Base-by-base conservation (phyloP, 2,797 vertebrate species). In the Halcyon smyrnensis region DNA sequence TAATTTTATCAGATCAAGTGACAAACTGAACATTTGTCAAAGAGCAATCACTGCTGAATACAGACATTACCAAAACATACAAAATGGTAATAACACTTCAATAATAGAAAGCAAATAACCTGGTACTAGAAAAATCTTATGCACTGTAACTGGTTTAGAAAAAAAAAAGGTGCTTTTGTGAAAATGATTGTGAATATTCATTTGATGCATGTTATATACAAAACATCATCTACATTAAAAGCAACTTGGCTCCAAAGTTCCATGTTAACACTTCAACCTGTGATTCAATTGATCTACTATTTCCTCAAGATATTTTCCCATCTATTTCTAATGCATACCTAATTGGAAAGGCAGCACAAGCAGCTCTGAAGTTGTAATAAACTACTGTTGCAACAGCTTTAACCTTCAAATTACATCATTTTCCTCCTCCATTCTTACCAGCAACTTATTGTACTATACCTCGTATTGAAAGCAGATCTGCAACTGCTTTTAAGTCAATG, bases 121-220 rank as follows among this genome's bases (percentile, higher is more conserved):
- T 84, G 57, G 91, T 91, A 95, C 87, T 97, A 96, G 88, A 94
- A 94, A 96, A 95, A 79, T 65, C 50, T 39, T 87, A 90, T 54
- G 65, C 27, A 45, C 39, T 95, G 87, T 77, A 94, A 87, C 80
- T 95, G 70, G 64, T 96, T 93, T 92, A 68, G 94, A 96, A 80
- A 97, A 63, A 97, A 97, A 63, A 97, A 98, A 97, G 95, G 90
- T 98, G 88, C 78, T 89, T 95, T 89, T 87, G 90, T 96, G 95
- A 97, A 97, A 97, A 91, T 71, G 80, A 96, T 68, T 96, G 93
- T 89, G 95, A 97, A 94, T 96, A 95, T 89, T 93, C 85, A 91
- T 89, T 86, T 96, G 92, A 96, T 95, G 94, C 74, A 83, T 87
- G 89, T 94, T 97, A 97, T 97, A 87, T 97, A 98, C 96, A 98